A percentile compares a stretch with the other conserved stretches of the same genome.
Evolutionary conservation across 2,113 vertebrate genomes (phyloP).

Genomic region (Eublepharis macularius): DNA sequence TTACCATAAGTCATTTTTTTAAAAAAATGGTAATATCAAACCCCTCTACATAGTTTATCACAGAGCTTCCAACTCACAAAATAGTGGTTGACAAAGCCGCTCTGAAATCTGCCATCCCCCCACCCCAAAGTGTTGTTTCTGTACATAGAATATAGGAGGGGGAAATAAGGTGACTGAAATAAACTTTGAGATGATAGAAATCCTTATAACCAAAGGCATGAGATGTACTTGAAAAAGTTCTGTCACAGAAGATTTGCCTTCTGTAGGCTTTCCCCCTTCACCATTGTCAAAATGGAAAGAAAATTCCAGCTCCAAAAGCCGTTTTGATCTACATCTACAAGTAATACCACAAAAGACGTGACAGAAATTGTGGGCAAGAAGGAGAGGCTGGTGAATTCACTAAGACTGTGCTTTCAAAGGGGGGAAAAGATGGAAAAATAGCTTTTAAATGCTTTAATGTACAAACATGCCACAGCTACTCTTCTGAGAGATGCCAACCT

Average conservation of each 20-base stretch:
- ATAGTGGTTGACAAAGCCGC: background rate
- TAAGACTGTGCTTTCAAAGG: slow-evolving; percentile 8
- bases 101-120: background rate
- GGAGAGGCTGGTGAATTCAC: slow-evolving; percentile 17
- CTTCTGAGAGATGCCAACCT: background rate
- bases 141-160: slow-evolving; percentile 21
- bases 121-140: background rate
- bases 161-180: background rate
- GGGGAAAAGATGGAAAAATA: slow-evolving; percentile 12
- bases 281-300: slow-evolving; percentile 11
- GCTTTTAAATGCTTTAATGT: background rate
- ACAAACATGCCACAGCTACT: background rate
- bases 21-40: background rate
- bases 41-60: background rate
- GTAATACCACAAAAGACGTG: background rate
- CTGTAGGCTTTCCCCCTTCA: background rate
- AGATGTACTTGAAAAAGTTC: slow-evolving; percentile 18
- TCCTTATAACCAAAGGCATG: background rate
- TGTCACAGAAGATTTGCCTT: background rate
- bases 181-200: slow-evolving; percentile 2
- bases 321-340: slow-evolving; percentile 28
- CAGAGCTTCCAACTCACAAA: background rate
- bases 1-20: background rate
- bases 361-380: slow-evolving; percentile 22
- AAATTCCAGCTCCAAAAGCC: slow-evolving; percentile 15